Evolutionary conservation across 2,888 invertebrate genomes (phyloP), one percentile per base, ranked within the genome.

Genomic region (Tribolium freemani): DNA sequence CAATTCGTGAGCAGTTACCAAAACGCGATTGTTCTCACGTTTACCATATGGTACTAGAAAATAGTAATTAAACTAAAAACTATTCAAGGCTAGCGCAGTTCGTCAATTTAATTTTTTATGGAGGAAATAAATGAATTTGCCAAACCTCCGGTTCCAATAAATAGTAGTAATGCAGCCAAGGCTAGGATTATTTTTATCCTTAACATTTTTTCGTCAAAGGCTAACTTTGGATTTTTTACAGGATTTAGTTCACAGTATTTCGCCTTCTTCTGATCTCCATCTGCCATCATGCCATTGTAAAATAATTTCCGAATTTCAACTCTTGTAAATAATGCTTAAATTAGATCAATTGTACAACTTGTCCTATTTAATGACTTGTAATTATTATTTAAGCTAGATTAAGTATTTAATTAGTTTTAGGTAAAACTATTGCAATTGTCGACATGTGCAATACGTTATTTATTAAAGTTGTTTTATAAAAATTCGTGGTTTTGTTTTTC

Each of bases 401-500:
- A 78, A 75, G 75, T 77, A 79, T 78, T 76, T 80, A 78, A 79
- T 75, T 75, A 26, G 26, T 3, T 26, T 74, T 76, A 72, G 75
- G 70, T 76, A 72, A 61, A 73, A 20, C 73, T 78, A 75, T 75
- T 78, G 76, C 77, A 79, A 76, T 71, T 79, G 79, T 79, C 79
- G 77, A 78, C 76, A 76, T 77, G 78, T 80, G 81, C 81, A 81
- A 80, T 81, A 26, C 5, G 74, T 78, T 78, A 81, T 81, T 82
- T 82, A 81, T 82, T 82, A 79, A 79, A 74, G 68, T 77, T 79
- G 78, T 79, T 81, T 75, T 76, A 64, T 26, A 60, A 16, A 64
- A 53, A 10, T 30, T 13, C 10, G 13, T 63, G 11, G 30, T 63
- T 63, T 51, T n/a, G 20, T 63, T 26, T 30, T 56, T 26, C 16